Conservation (phyloP, 2,888 invertebrate species). For the Tetrapedia diversipes region DNA sequence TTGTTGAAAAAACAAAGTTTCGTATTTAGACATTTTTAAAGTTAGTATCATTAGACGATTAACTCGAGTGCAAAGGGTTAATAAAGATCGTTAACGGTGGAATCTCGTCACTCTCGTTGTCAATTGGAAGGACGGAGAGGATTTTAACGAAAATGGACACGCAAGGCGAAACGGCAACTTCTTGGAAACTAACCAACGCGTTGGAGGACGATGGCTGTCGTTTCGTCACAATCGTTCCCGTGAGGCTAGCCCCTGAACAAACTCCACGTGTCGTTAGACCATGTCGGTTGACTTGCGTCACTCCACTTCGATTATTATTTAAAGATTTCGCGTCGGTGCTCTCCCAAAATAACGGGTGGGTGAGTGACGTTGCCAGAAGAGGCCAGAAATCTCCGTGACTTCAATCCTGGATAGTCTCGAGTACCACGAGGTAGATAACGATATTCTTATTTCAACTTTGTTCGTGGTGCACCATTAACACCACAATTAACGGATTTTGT, state of each 20-base stretch:
- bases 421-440: too few species aligned
- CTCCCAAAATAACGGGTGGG: conserved; percentile 52
- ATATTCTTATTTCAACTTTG: too few species aligned
- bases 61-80: too few species aligned
- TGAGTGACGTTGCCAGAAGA: conserved; percentile 44
- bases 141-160: background rate
- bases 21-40: too few species aligned
- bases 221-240: background rate
- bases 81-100: too few species aligned
- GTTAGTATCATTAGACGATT: too few species aligned
- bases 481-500: too few species aligned
- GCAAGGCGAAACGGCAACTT: background rate
- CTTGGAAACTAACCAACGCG: conserved; percentile 13
- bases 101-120: too few species aligned
- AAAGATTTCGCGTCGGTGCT: conserved; percentile 56
- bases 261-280: conserved; percentile 57
- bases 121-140: too few species aligned
- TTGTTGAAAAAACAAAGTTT: too few species aligned
- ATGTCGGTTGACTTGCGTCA: conserved; percentile 60
- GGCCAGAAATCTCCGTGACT: conserved; percentile 19
- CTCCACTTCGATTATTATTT: conserved; percentile 63
- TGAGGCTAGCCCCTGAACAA: conserved; percentile 12
- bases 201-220: conserved; percentile 2
- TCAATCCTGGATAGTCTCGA: background rate
- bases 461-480: too few species aligned